Base-by-base conservation (phyloP, 2,888 invertebrate species). In the Athalia cordata region DNA sequence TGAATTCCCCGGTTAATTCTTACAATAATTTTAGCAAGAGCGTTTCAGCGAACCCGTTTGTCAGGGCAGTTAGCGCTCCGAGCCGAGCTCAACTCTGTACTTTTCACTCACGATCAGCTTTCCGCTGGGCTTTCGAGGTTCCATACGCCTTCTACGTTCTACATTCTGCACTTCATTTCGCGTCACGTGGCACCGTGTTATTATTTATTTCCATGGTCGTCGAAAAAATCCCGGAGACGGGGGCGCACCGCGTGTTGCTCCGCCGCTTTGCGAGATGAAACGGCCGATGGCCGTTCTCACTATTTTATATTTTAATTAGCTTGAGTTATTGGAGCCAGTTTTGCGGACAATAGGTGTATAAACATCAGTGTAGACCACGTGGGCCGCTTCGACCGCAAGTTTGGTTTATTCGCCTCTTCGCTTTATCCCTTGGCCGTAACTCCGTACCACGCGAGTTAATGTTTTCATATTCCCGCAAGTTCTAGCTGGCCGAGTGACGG, bases 301-400 rank as follows among this genome's bases (percentile, higher is more conserved):
- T 77, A 77, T 76, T 78, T 78, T 77, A 78, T 75, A 80, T 79
- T 79, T 78, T 87, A 87, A 87, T 87, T 87, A 87, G 85, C 81
- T 83, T 87, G 87, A 87, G 85, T 87, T 87, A 87, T 86, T 80
- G 84, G 83, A 79, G 84, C 81, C 83, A 83, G 85, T 85, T 86
- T 85, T 84, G 85, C 83, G 84, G 84, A 87, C 87, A 87, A 87
- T 87, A 85, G 87, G 81, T 85, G 83, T 86, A 87, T 87, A 87
- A 87, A 87, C 87, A 83, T 83, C 78, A 81, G 80, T 80, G 84
- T 80, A 82, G 85, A 82, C 84, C 84, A 86, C 86, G 87, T 87
- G 87, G 87, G 87, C 83, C 81, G 86, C 82, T 43, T 77, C 80
- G 80, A 78, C 79, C 77, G 79, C 78, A 13, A 75, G 49, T 75